These are phyloP conservation scores for Nicator chloris DNA, from an alignment of 2,113 vertebrate species.

Conservation along the genomic window DNA sequence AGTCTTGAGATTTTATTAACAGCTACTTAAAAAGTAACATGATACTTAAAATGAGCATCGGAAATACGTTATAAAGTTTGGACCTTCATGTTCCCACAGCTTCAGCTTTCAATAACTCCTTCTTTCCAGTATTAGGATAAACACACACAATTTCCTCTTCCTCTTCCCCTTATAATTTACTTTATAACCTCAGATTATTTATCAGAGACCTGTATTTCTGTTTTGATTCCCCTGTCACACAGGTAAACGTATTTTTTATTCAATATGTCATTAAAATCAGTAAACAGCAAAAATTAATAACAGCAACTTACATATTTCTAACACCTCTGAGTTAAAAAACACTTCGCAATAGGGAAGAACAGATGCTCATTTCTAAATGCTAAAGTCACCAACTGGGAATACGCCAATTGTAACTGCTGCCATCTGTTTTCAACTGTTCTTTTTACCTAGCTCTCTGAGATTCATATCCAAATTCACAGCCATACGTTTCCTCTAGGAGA, in stretches of 20 bases:
- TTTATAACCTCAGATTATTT: constrained; percentile 5
- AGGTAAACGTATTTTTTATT: constrained; percentile 72
- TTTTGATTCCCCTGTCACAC: constrained; percentile 66
- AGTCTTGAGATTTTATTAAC: background rate
- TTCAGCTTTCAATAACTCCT: background rate
- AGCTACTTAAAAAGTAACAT: background rate
- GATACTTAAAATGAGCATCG: background rate
- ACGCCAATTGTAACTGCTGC: constrained; percentile 76
- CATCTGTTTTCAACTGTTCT: constrained; percentile 82
- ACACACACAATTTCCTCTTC: background rate
- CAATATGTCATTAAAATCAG: constrained; percentile 67
- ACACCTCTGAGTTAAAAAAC: constrained; percentile 75
- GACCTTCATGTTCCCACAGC: background rate
- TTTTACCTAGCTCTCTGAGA: constrained; percentile 73
- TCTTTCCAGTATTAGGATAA: background rate
- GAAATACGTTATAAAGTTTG: background rate
- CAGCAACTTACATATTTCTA: constrained; percentile 75
- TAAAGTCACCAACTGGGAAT: constrained; percentile 79
- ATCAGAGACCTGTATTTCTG: constrained; percentile 50
- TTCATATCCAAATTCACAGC: constrained; percentile 66
- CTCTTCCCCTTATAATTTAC: background rate
- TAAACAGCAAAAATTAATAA: constrained; percentile 76
- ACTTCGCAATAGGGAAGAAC: constrained; percentile 72
- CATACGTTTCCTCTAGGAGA: background rate
- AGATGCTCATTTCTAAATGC: constrained; percentile 81